Conservation (phyloP, 2,888 invertebrate genomes). For the Ennomos quercinarius region DNA sequence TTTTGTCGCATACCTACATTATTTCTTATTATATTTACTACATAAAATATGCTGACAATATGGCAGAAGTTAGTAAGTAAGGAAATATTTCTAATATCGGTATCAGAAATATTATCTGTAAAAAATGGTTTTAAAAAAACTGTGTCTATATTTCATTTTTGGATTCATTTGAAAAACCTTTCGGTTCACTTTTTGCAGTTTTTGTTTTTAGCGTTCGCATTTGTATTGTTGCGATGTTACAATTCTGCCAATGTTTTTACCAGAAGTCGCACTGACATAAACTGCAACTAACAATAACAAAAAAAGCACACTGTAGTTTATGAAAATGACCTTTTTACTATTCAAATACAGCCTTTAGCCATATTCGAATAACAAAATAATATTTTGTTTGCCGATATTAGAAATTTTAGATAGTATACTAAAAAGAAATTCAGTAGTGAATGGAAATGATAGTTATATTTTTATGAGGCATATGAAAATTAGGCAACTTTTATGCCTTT, state of each 20-base stretch:
- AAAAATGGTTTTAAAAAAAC: too few relatives aligned
- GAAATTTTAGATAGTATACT: conserved; percentile 71
- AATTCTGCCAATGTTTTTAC: too few relatives aligned
- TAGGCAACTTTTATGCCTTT: conserved; percentile 39
- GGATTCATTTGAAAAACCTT: too few relatives aligned
- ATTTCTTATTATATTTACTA: conserved; percentile 36
- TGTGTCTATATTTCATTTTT: too few relatives aligned
- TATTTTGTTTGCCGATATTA: conserved; percentile 49
- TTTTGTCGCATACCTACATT: conserved; percentile 14
- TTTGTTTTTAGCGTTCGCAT: too few relatives aligned
- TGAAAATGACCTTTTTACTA: too few relatives aligned
- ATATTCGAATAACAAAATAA: conserved; percentile 28
- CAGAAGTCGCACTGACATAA: too few relatives aligned
- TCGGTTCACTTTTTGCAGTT: too few relatives aligned
- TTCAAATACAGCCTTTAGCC: too few relatives aligned
- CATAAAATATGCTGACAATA: conserved; percentile 77
- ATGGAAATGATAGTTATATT: conserved; percentile 60
- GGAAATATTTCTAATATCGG: conserved; percentile 36
- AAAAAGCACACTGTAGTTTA: too few relatives aligned
- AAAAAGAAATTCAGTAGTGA: conserved; percentile 63
- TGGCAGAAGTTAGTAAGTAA: conserved; percentile 58
- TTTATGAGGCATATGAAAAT: conserved; percentile 62
- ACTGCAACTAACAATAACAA: too few relatives aligned
- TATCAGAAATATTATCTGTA: conserved; percentile 44
- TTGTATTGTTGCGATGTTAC: too few relatives aligned